These are phyloP conservation scores for Xiphorhynchus erythropygius DNA, from an alignment of 2,797 vertebrate species.

Conservation along the genomic window DNA sequence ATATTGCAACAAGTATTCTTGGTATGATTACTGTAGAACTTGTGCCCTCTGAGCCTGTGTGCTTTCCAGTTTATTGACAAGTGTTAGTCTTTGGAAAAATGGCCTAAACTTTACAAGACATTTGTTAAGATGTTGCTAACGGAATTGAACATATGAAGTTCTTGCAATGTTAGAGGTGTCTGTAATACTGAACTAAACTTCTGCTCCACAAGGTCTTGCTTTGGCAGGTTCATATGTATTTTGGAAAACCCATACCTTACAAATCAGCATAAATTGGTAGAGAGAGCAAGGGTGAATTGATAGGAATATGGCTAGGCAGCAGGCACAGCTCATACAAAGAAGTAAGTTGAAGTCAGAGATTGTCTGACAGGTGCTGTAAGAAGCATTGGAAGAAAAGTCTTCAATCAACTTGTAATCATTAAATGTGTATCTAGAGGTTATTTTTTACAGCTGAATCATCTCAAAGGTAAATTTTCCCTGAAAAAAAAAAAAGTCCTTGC, in stretches of 20 bases:
- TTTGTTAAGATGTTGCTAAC: not conserved
- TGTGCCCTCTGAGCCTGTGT: not conserved
- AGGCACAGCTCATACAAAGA: not conserved
- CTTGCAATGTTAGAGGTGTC: not conserved
- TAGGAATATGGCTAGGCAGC: not conserved
- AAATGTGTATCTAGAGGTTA: not conserved
- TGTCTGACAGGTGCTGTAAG: not conserved
- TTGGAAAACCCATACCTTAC: not conserved
- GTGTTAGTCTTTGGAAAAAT: not conserved
- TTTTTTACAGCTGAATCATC: not conserved
- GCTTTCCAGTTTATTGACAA: not conserved
- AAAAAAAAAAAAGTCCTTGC: not conserved
- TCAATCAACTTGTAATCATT: not conserved
- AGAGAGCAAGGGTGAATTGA: not conserved
- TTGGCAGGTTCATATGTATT: not conserved
- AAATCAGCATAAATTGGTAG: not conserved
- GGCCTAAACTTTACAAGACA: not conserved
- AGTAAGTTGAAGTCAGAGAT: rapidly evolving
- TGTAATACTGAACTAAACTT: not conserved
- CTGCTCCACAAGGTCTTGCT: not conserved
- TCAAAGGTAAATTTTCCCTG: not conserved
- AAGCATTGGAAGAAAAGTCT: not conserved
- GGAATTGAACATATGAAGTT: not conserved
- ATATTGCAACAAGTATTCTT: not conserved
- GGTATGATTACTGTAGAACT: not conserved